A percentile compares a stretch with the other conserved stretches of the same genome.
These are phyloP conservation scores for Mola mola DNA, from an alignment of 2,113 vertebrate species.

Conservation along the genomic window DNA sequence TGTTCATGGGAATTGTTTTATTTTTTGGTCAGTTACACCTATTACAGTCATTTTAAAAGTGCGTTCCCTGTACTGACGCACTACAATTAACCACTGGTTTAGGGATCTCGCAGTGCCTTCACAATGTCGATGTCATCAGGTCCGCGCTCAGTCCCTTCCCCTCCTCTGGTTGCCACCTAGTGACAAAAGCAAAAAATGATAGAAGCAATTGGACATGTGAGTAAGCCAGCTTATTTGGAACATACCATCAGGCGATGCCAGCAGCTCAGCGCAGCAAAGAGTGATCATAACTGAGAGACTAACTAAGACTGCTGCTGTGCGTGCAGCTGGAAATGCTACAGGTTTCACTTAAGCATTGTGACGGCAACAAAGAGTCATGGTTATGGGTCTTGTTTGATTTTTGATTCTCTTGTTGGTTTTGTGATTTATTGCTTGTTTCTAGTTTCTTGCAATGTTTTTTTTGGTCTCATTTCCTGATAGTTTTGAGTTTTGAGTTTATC, in stretches of 20 bases:
- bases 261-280: slow-evolving; percentile 33
- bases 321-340: background rate
- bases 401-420: no score
- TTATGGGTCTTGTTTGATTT: no score
- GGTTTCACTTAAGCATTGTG: slow-evolving; percentile 14
- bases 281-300: slow-evolving; percentile 16
- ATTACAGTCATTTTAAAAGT: slow-evolving; percentile 38
- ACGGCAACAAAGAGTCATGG: no score
- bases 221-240: background rate
- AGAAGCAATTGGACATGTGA: slow-evolving; percentile 11
- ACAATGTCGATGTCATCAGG: slow-evolving; percentile 2
- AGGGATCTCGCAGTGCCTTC: slow-evolving; percentile 21
- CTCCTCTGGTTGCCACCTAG: slow-evolving; percentile 61
- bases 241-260: no score
- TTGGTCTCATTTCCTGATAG: no score
- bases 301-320: slow-evolving; percentile 27
- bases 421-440: no score
- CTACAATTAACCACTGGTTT: slow-evolving; percentile 20
- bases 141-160: slow-evolving; percentile 44
- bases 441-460: no score
- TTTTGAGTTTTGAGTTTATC: no score
- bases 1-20: slow-evolving; percentile 45
- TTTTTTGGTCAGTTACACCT: slow-evolving; percentile 32
- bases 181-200: slow-evolving; percentile 21
- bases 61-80: slow-evolving; percentile 19